Conservation (phyloP, 35 echinoderm and acorn worm genomes). For the Holothuria glaberrima region DNA sequence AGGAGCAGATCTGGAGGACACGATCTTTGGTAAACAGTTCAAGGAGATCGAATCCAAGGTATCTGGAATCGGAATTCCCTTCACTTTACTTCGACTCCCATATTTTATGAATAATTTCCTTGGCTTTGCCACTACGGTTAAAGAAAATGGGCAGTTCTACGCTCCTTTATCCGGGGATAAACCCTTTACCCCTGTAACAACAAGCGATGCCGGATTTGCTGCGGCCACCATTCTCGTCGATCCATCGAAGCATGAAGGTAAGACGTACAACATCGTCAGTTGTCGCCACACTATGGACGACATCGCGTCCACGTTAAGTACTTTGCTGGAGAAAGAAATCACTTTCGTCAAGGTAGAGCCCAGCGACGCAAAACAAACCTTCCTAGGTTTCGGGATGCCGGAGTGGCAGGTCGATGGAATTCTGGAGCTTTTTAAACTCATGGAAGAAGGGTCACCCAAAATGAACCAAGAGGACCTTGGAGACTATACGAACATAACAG, state of each 20-base stretch:
- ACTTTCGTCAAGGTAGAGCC: not conserved
- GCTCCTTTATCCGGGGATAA: too few relatives aligned
- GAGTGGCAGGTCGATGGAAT: conserved; percentile 41
- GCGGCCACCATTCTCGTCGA: conserved; percentile 26
- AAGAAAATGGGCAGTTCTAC: too few relatives aligned
- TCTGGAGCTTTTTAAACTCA: conserved; percentile 17
- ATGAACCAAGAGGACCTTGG: conserved; percentile 24
- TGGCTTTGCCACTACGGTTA: too few relatives aligned
- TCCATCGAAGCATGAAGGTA: conserved; percentile 18
- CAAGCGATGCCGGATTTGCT: conserved; percentile 18
- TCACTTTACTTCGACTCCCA: too few relatives aligned
- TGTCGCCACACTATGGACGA: not conserved
- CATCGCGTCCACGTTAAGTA: conserved; percentile 1
- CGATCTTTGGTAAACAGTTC: too few relatives aligned
- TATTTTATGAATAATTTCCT: too few relatives aligned
- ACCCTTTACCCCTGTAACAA: not conserved
- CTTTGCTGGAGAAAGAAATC: conserved; percentile 9
- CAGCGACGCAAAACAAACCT: not conserved
- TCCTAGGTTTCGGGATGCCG: conserved; percentile 7
- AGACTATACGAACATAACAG: conserved; percentile 55
- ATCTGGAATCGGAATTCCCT: too few relatives aligned
- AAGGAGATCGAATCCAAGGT: too few relatives aligned
- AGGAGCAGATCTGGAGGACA: too few relatives aligned
- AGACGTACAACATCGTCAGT: conserved; percentile 37
- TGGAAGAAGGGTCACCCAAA: conserved; percentile 26